Conservation (phyloP, 2,113 vertebrate species). For the Scalopus aquaticus region DNA sequence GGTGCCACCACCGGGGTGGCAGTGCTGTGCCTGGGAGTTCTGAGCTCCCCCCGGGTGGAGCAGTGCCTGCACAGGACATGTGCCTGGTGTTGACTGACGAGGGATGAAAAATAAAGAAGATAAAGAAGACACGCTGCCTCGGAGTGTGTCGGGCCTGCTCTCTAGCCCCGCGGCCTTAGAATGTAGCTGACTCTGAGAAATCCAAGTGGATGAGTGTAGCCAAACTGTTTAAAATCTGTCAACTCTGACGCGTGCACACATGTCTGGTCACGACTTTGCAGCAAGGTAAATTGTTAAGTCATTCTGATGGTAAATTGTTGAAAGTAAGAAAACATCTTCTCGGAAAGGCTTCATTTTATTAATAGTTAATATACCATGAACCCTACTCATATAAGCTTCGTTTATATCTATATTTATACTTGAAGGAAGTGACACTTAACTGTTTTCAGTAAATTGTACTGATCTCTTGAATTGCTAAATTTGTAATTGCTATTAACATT, state of each 20-base stretch:
- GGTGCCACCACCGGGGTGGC: neutral
- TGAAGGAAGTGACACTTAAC: neutral
- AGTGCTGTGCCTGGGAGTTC: neutral
- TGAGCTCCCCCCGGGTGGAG: neutral
- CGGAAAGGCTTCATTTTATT: neutral
- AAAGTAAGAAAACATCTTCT: neutral
- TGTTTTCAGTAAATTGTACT: conserved; percentile 3
- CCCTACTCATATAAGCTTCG: neutral
- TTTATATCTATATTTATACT: neutral
- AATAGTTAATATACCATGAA: neutral
- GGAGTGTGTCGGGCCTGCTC: too few species aligned
- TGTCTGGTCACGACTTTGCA: neutral
- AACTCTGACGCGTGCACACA: neutral
- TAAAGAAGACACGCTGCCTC: neutral
- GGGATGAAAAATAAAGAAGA: neutral
- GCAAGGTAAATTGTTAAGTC: neutral
- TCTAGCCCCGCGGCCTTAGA: neutral
- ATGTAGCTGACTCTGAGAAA: neutral
- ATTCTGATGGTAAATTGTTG: neutral
- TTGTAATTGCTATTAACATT: neutral
- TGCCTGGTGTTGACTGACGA: neutral
- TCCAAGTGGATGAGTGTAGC: neutral
- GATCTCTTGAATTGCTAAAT: neutral
- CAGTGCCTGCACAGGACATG: neutral
- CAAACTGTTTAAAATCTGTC: neutral